Evolutionary conservation across 2,888 invertebrate species (phyloP).

Genomic region (Ectobius pallidus): DNA sequence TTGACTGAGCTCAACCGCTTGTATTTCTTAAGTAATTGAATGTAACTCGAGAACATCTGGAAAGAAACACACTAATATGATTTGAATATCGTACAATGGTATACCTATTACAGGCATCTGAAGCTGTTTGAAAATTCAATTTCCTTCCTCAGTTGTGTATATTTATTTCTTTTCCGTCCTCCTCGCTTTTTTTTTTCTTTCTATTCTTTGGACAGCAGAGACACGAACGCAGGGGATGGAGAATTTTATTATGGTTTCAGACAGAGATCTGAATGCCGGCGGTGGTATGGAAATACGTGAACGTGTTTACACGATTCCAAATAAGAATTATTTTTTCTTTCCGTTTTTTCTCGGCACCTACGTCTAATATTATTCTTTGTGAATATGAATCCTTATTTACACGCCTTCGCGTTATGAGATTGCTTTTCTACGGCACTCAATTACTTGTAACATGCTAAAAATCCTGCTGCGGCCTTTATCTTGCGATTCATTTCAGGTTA

Average conservation of each 20-base stretch:
- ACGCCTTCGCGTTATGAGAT: too few relatives aligned
- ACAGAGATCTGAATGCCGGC: background rate
- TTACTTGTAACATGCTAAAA: too few relatives aligned
- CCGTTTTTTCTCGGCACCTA: too few relatives aligned
- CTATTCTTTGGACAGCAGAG: background rate
- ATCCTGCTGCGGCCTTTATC: too few relatives aligned
- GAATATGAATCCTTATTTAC: too few relatives aligned
- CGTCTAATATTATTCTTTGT: too few relatives aligned
- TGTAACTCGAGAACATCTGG: background rate
- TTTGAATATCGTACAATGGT: background rate
- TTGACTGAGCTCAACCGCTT: too few relatives aligned
- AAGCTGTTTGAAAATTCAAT: background rate
- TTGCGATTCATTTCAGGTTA: too few relatives aligned
- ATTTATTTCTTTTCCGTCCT: background rate
- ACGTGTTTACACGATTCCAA: too few relatives aligned
- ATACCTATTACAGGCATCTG: background rate
- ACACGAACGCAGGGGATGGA: background rate
- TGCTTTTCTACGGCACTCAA: too few relatives aligned
- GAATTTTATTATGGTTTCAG: constrained; percentile 6
- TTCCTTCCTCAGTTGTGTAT: background rate
- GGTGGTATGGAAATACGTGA: background rate
- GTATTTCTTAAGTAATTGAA: background rate
- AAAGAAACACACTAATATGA: background rate
- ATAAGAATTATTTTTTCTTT: too few relatives aligned
- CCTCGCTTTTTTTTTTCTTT: too few relatives aligned